Evolutionary conservation across 1,140 invertebrate species (phyloP), one percentile per base, ranked within the genome.

Genomic region (Stratiolaelaps scimitus): DNA sequence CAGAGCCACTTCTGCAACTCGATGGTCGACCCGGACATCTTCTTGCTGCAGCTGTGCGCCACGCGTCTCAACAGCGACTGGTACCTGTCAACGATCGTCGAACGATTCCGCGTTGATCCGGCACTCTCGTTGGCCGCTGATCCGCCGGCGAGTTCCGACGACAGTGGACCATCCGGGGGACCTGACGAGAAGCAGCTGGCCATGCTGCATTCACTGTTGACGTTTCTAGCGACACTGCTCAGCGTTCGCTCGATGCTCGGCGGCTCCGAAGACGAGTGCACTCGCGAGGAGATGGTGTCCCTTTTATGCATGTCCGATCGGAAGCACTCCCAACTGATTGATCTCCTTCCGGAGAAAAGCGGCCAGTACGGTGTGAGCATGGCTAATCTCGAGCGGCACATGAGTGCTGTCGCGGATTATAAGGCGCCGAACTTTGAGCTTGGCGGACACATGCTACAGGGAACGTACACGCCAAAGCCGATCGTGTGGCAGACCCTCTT

Each of bases 1-100:
- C 93, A 97, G 75, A 92, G 89, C 67, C 94, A 97, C 78, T 97
- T 97, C 78, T 95, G 91, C 78, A 95, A 94, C 76, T 95, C 92
- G 1, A 94, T 96, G 88, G 88, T 93, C 0, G 93, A 97, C 78
- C 88, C 92, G 71, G 93, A 97, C 79, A 79, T 97, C 44, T 97
- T 90, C 78, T 82, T 96, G 56, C 75, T 94, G 65, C 90, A 93
- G 82, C 82, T 96, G 20, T 93, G 90, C 77, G 88, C 89, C 43
- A 89, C 87, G 1, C 84, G 89, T 73, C 77, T 96, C 67, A 84
- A 86, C 66, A 82, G 89, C 2, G 86, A 91, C 72, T 81, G 84
- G 68, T 94, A 94, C 75, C 75, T 96, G 10, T 83, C 84, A 69
- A 89, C 86, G 67, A 83, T 92, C 28, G 83, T 96, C 46, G 87